Conservation (phyloP, 2,888 invertebrate genomes). For the Tortrix viridana region DNA sequence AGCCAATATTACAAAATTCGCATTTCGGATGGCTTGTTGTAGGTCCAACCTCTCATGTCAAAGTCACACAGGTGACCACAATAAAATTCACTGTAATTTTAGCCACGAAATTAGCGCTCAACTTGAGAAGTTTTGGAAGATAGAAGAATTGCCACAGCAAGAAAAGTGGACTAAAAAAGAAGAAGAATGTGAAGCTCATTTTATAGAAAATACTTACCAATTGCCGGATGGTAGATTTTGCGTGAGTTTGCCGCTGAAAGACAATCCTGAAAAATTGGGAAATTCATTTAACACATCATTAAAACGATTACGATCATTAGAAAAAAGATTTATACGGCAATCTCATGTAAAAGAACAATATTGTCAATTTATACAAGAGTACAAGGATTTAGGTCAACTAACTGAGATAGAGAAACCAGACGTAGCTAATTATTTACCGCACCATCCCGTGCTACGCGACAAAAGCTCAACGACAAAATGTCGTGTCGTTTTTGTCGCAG, state of each 20-base stretch:
- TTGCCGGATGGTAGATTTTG: neutral
- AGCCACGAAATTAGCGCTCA: neutral
- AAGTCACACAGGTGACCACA: neutral
- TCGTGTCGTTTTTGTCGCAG: slow-evolving; percentile 2
- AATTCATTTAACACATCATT: slow-evolving; percentile 4
- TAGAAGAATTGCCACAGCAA: too few relatives aligned
- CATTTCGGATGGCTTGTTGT: slow-evolving; percentile 11
- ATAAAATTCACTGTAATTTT: neutral
- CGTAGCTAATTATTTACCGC: slow-evolving; percentile 5
- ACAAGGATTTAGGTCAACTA: slow-evolving; percentile 7
- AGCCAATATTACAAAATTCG: slow-evolving; percentile 6
- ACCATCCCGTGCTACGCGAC: neutral
- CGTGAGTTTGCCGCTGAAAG: slow-evolving; percentile 11
- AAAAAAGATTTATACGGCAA: neutral
- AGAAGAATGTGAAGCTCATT: slow-evolving; percentile 16
- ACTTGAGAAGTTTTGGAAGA: too few relatives aligned
- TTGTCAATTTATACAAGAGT: slow-evolving; percentile 2
- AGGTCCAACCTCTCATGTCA: slow-evolving; percentile 5
- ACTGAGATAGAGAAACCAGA: neutral
- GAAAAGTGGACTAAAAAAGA: slow-evolving; percentile 16
- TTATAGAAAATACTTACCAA: neutral
- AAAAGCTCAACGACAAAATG: neutral
- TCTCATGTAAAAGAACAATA: slow-evolving; percentile 4
- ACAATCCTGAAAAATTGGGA: slow-evolving; percentile 1
- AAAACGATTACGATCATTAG: neutral